A percentile compares a stretch with the other conserved stretches of the same genome.
These are phyloP conservation scores for Coluber constrictor DNA, from an alignment of 2,797 vertebrate genomes.

Conservation along the genomic window DNA sequence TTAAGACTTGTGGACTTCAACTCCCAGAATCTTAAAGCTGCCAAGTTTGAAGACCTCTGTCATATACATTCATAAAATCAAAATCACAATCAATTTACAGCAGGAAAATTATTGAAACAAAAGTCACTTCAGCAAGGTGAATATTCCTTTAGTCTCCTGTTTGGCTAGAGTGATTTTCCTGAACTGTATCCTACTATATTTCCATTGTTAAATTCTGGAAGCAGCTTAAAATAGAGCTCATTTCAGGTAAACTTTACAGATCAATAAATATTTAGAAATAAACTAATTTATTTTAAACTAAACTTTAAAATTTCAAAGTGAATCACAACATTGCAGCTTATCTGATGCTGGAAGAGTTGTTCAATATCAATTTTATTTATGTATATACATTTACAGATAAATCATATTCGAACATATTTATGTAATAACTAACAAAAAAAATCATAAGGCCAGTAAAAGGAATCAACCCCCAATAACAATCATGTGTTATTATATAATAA, in stretches of 20 bases:
- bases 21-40: too few species aligned
- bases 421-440: background rate
- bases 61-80: background rate
- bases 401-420: background rate
- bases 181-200: background rate
- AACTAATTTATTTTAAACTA: background rate
- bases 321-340: background rate
- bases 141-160: background rate
- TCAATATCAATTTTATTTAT: background rate
- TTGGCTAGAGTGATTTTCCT: background rate
- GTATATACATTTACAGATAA: background rate
- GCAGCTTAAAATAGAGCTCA: background rate
- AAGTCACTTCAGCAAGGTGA: background rate
- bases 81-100: background rate
- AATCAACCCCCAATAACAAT: background rate
- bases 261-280: background rate
- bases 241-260: background rate
- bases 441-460: background rate
- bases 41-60: background rate
- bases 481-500: background rate
- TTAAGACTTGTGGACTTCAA: too few species aligned
- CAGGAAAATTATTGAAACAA: background rate
- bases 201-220: background rate
- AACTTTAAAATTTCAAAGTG: background rate
- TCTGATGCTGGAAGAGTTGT: background rate